Conservation (phyloP, 2,113 vertebrate species). For the Condylura cristata region DNA sequence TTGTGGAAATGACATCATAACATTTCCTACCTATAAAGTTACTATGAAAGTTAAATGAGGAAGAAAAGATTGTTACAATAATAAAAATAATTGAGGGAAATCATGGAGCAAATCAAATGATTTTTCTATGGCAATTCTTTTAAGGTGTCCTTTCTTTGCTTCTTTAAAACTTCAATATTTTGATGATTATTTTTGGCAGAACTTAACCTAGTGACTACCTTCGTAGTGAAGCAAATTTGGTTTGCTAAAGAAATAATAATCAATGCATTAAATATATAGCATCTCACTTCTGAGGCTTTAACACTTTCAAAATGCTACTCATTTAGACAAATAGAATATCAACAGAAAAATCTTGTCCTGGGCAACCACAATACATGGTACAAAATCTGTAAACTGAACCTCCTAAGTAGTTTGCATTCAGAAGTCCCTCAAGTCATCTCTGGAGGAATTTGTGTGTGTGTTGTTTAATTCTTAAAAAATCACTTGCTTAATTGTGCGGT, state of each 20-base stretch:
- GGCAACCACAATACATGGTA: conserved; percentile 12
- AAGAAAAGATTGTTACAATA: background rate
- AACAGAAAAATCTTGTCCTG: background rate
- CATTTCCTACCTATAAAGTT: background rate
- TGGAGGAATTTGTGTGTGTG: background rate
- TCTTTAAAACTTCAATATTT: conserved; percentile 4
- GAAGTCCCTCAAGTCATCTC: background rate
- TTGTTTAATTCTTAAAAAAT: background rate
- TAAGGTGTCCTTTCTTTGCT: background rate
- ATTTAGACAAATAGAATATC: background rate
- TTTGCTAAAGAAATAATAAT: background rate
- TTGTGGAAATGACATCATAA: background rate
- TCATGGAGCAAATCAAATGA: background rate
- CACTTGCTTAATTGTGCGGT: background rate
- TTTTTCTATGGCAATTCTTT: background rate
- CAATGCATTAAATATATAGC: background rate
- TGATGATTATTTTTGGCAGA: background rate
- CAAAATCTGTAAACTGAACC: background rate
- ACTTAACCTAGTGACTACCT: background rate
- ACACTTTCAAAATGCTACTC: background rate
- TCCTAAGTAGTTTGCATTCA: background rate
- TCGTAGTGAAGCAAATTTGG: background rate
- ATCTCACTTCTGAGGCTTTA: background rate
- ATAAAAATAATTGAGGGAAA: conserved; percentile 19
- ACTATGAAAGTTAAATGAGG: background rate